phyloP scores from a whole-genome alignment of 2,888 invertebrate genomes.

The Pyrrhosoma nymphula region DNA sequence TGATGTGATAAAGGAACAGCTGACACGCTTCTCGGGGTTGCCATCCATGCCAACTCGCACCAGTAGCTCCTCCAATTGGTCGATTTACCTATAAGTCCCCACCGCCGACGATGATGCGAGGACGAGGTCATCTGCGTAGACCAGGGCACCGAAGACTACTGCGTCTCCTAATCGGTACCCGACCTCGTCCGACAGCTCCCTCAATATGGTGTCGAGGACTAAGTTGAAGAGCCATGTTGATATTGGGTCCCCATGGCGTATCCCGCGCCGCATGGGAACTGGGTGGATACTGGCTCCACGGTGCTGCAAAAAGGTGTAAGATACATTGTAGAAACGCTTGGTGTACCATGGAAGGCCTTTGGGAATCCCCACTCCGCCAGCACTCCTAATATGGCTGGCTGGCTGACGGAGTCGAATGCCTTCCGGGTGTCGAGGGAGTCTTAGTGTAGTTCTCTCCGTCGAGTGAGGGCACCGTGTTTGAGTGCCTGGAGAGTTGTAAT shows the following conservation, averaged over 20 bases:
- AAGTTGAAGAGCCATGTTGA: slow-evolving; percentile 76
- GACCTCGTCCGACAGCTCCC: slow-evolving; percentile 28
- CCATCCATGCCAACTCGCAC: background rate
- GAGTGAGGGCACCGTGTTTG: slow-evolving; percentile 72
- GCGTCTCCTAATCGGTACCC: slow-evolving; percentile 70
- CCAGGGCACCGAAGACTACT: slow-evolving; percentile 74
- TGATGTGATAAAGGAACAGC: slow-evolving; percentile 73
- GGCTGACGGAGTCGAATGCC: no score
- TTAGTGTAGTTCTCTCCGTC: slow-evolving; percentile 6
- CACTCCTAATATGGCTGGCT: no score
- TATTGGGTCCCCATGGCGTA: slow-evolving; percentile 77
- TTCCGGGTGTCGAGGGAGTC: no score
- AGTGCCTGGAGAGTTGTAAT: slow-evolving; percentile 73
- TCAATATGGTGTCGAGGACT: slow-evolving; percentile 70
- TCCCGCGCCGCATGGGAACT: slow-evolving; percentile 72
- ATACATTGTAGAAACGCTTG: slow-evolving; percentile 62
- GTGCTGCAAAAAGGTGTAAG: slow-evolving; percentile 73
- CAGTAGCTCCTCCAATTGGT: background rate
- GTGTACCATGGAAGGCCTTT: slow-evolving; percentile 74
- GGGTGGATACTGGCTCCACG: slow-evolving; percentile 74
- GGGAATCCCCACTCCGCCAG: slow-evolving; percentile 75
- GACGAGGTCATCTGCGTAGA: slow-evolving; percentile 76
- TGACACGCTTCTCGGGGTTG: slow-evolving; percentile 70
- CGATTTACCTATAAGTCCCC: slow-evolving; percentile 74
- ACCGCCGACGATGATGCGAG: slow-evolving; percentile 74